Evolutionary conservation across 2,888 invertebrate genomes (phyloP).

Genomic region (Bellardia pandia): DNA sequence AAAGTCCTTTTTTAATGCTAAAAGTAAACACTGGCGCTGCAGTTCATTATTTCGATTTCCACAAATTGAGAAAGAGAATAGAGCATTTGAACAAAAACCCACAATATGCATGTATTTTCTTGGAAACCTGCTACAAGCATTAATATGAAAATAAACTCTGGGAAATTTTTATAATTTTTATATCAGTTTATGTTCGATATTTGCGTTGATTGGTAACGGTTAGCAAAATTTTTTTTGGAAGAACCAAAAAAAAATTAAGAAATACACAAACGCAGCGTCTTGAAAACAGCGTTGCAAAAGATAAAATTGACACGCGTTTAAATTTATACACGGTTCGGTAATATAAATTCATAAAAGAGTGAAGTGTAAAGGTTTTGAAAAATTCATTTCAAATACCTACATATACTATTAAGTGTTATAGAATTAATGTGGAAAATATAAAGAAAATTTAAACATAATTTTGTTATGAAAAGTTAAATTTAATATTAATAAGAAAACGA

Average conservation of each 20-base stretch:
- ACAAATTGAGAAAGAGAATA: not conserved
- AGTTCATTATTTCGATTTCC: not conserved
- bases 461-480: slow-evolving; percentile 1
- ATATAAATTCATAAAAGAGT: not conserved
- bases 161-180: slow-evolving; percentile 76
- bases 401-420: not conserved
- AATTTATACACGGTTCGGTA: slow-evolving; percentile 49
- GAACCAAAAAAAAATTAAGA: not conserved
- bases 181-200: slow-evolving; percentile 84
- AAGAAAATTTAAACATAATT: slow-evolving; percentile 24
- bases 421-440: slow-evolving; percentile 7
- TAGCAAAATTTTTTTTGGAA: slow-evolving; percentile 69
- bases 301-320: slow-evolving; percentile 18
- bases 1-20: slow-evolving; percentile 9
- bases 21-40: slow-evolving; percentile 59
- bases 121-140: slow-evolving; percentile 27
- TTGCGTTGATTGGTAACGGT: slow-evolving; percentile 84
- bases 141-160: slow-evolving; percentile 58
- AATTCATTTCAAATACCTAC: not conserved
- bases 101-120: slow-evolving; percentile 13
- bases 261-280: slow-evolving; percentile 48
- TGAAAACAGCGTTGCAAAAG: slow-evolving; percentile 1
- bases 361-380: not conserved
- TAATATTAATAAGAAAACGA: not conserved
- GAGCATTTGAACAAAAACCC: not conserved